Evolutionary conservation across 2,113 vertebrate genomes (phyloP).

Genomic region (Taurulus bubalis): DNA sequence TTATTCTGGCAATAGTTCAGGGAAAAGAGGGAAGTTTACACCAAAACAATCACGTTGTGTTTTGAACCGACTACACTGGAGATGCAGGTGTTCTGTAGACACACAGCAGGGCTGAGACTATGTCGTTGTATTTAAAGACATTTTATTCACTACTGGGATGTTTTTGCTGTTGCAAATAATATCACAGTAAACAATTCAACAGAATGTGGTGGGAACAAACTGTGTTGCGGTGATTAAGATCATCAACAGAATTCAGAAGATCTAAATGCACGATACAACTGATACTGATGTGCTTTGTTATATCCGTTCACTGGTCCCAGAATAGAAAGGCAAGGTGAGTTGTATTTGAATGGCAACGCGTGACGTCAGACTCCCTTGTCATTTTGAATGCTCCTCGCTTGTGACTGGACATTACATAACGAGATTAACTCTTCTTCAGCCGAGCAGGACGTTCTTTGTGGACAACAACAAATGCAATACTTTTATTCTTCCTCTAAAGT

Average conservation of each 20-base stretch:
- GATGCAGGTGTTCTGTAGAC: neutral
- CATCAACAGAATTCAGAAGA: neutral
- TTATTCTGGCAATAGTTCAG: neutral
- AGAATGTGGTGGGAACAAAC: neutral
- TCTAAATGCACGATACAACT: neutral
- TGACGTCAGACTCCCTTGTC: constrained; percentile 46
- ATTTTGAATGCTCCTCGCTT: constrained; percentile 57
- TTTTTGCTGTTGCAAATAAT: neutral
- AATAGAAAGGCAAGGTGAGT: constrained; percentile 31
- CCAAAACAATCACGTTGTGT: neutral
- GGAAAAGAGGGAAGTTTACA: neutral
- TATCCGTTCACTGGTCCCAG: neutral
- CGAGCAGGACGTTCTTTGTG: constrained; percentile 8
- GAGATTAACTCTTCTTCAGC: constrained; percentile 63
- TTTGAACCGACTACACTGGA: neutral
- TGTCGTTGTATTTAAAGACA: neutral
- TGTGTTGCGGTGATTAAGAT: neutral
- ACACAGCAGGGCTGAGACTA: neutral
- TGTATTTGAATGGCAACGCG: constrained; percentile 43
- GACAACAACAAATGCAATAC: neutral
- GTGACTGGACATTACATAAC: constrained; percentile 67
- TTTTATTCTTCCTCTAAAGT: neutral
- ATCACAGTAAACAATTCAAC: neutral
- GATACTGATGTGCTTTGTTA: neutral
- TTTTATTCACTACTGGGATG: neutral